phyloP scores from a whole-genome alignment of 2,113 vertebrate species.

The Protobothrops flavoviridis region DNA sequence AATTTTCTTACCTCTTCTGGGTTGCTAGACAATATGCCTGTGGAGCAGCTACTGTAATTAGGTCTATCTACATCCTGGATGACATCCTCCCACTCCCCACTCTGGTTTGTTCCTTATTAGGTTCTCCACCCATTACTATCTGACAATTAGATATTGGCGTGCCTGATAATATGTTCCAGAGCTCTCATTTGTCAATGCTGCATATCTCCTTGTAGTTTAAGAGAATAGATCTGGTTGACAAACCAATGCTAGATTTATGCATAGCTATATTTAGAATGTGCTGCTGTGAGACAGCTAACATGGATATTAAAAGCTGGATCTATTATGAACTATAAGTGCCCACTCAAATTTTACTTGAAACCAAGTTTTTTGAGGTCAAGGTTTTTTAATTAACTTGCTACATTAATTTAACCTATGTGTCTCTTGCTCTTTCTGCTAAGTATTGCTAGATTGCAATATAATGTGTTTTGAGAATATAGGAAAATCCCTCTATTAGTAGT shows the following conservation, averaged over 20 bases:
- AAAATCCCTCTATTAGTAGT: background rate
- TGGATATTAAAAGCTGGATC: background rate
- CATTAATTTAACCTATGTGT: background rate
- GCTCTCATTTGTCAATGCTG: background rate
- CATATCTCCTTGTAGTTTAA: background rate
- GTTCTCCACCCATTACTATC: background rate
- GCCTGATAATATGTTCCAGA: background rate
- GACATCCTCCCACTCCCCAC: background rate
- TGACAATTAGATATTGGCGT: background rate
- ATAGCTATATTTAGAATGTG: background rate
- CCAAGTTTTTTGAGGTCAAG: background rate
- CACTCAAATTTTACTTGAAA: background rate
- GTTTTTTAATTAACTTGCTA: background rate
- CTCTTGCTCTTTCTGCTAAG: background rate
- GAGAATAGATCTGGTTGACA: background rate
- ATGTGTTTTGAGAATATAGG: background rate
- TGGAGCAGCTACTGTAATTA: background rate
- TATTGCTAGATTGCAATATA: background rate
- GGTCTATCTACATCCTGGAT: background rate
- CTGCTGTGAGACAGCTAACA: background rate
- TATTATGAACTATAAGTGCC: background rate
- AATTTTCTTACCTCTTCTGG: background rate
- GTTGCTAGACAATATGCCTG: background rate
- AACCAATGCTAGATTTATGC: background rate
- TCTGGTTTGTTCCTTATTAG: background rate